phyloP scores from a whole-genome alignment of 2,797 vertebrate genomes.

The Psittacula echo region DNA sequence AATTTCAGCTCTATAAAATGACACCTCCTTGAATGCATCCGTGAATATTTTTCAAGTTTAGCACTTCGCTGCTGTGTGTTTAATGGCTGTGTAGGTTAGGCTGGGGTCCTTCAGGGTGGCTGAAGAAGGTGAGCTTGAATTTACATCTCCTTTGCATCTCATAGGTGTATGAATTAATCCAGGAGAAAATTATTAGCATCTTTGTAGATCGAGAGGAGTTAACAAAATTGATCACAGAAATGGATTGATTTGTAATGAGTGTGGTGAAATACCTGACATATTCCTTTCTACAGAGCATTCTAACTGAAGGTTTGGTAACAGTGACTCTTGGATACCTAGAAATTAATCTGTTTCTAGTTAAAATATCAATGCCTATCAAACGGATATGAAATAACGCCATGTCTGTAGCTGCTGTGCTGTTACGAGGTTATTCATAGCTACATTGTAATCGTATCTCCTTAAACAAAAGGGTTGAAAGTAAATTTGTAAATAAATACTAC shows the following conservation, averaged over 20 bases:
- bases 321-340: slow-evolving; percentile 14
- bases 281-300: background rate
- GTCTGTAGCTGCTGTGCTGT: background rate
- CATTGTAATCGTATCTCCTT: slow-evolving; percentile 34
- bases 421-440: slow-evolving; percentile 24
- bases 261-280: background rate
- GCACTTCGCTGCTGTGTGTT: background rate
- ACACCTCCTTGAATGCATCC: slow-evolving; percentile 19
- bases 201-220: slow-evolving; percentile 26
- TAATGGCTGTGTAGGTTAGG: slow-evolving; percentile 6
- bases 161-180: background rate
- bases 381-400: background rate
- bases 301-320: background rate
- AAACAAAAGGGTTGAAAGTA: slow-evolving; percentile 1
- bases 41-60: slow-evolving; percentile 37
- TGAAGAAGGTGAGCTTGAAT: background rate
- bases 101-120: background rate
- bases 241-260: background rate
- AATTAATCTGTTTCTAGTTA: slow-evolving; percentile 38
- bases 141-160: slow-evolving; percentile 8
- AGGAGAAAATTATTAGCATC: background rate
- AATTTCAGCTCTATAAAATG: slow-evolving; percentile 12
- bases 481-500: slow-evolving; percentile 5
- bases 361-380: slow-evolving; percentile 20
- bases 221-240: slow-evolving; percentile 20